These are phyloP conservation scores for Ictidomys tridecemlineatus DNA, from an alignment of 2,113 vertebrate genomes.

Conservation along the genomic window DNA sequence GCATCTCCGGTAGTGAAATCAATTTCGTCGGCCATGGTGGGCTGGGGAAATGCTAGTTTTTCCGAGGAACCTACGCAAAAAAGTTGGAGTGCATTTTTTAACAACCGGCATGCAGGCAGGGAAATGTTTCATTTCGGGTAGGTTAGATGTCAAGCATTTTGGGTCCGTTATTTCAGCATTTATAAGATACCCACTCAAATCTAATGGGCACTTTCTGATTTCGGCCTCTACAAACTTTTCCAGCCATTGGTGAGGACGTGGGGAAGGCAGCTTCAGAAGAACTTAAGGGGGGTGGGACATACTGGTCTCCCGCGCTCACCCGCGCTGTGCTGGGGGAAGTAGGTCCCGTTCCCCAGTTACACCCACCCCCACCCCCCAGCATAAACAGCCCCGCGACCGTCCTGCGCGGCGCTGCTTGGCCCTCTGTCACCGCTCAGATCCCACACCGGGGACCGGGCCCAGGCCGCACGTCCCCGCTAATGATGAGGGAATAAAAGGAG, in stretches of 20 bases:
- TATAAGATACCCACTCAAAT: background rate
- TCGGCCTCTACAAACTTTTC: slow-evolving; percentile 78
- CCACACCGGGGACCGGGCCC: slow-evolving; percentile 60
- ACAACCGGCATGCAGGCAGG: background rate
- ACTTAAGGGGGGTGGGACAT: background rate
- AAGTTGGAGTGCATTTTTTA: slow-evolving; percentile 71
- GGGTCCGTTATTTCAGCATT: slow-evolving; percentile 32
- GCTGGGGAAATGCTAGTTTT: slow-evolving; percentile 73
- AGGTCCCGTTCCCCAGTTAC: background rate
- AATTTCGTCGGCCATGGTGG: slow-evolving; percentile 96
- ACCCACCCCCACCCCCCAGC: background rate
- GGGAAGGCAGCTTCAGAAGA: background rate
- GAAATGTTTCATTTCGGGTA: background rate
- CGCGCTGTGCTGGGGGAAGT: background rate
- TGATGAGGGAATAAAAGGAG: background rate
- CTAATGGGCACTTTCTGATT: slow-evolving; percentile 40
- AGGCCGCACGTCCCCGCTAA: slow-evolving; percentile 58
- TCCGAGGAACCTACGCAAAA: slow-evolving; percentile 47
- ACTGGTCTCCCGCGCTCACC: background rate
- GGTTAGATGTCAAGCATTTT: background rate
- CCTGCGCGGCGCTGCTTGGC: slow-evolving; percentile 10
- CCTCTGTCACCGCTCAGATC: slow-evolving; percentile 15
- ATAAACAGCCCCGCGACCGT: slow-evolving; percentile 45
- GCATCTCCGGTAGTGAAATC: slow-evolving; percentile 96
- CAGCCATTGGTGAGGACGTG: background rate